phyloP scores from a whole-genome alignment of 2,888 invertebrate genomes.

The Spodoptera littoralis region DNA sequence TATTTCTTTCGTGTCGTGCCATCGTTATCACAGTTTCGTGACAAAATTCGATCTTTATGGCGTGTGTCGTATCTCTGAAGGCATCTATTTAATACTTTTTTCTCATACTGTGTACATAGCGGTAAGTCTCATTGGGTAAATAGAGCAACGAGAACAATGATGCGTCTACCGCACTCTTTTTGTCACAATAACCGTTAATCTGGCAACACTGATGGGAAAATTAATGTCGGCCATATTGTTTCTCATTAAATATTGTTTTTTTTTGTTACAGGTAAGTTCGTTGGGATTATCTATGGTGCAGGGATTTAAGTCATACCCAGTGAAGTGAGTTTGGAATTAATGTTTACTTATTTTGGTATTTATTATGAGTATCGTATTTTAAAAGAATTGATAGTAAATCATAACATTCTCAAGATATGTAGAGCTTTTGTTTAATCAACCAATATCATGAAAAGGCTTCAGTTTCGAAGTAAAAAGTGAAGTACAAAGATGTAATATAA shows the following conservation, averaged over 20 bases:
- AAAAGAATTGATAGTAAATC: too few species aligned
- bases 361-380: too few species aligned
- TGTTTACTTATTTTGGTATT: too few species aligned
- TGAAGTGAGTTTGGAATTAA: slow-evolving; percentile 27
- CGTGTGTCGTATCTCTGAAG: slow-evolving; percentile 29
- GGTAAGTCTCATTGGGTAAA: slow-evolving; percentile 77
- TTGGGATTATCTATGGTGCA: slow-evolving; percentile 30
- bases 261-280: slow-evolving; percentile 66
- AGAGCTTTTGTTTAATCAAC: too few species aligned
- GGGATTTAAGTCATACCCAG: slow-evolving; percentile 4
- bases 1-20: not conserved
- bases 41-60: slow-evolving; percentile 13
- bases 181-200: slow-evolving; percentile 71
- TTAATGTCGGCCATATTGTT: slow-evolving; percentile 54
- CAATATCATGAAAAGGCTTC: too few species aligned
- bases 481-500: too few species aligned
- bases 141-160: slow-evolving; percentile 85
- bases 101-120: slow-evolving; percentile 61
- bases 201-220: slow-evolving; percentile 69
- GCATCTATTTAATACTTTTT: slow-evolving; percentile 49
- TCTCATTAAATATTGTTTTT: slow-evolving; percentile 42
- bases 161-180: slow-evolving; percentile 69
- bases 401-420: too few species aligned
- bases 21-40: not conserved
- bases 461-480: too few species aligned